Base-by-base conservation (phyloP, 2,888 invertebrate genomes). In the Gandaritis pyraliata region DNA sequence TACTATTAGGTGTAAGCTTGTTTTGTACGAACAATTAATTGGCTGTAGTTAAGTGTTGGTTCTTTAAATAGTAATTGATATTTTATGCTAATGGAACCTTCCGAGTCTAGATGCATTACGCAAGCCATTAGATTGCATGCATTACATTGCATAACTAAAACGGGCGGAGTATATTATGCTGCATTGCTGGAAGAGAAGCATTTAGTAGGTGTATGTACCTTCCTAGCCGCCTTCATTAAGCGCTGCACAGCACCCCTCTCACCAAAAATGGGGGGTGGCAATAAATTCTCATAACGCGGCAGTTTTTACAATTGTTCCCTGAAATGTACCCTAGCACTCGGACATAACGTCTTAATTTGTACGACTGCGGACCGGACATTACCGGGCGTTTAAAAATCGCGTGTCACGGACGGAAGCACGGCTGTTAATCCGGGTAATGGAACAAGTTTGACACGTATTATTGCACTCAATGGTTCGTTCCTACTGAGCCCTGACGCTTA, bases 241-340 rank as follows among this genome's bases (percentile, higher is more conserved):
- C 51, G 46, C 58, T 52, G 39, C 16, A 43, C 33, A 56, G 39
- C 51, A 52, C 39, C 46, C 45, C 51, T 38, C 51, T 51, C 51
- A 38, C 58, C 51, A 52, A 58, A 58, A 52, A 58, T 58, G 51
- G n/a, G 38, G 50, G 50, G 15, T 38, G 46, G 51, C 13, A 51
- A 52, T 58, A 52, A 58, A 58, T 58, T 52, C 46, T 39, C 50
- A 51, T 58, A 58, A 52, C 46, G 43, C 18, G 51, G 16, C 36
- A 51, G 47, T 23, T 52, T 46, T 39, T 58, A 30, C 46, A 58
- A 51, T 13, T 39, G 11, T 39, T 39, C 23, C 18, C 33, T 23
- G 29, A 58, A 58, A 58, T 58, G 38, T 52, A 52, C 58, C 29
- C 30, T 52, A 46, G 12, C 13, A 38, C n/a, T 18, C 29, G 46